Evolutionary conservation across 2,797 vertebrate species (phyloP), one percentile per base, ranked within the genome.

Genomic region (Syndactyla subalaris): DNA sequence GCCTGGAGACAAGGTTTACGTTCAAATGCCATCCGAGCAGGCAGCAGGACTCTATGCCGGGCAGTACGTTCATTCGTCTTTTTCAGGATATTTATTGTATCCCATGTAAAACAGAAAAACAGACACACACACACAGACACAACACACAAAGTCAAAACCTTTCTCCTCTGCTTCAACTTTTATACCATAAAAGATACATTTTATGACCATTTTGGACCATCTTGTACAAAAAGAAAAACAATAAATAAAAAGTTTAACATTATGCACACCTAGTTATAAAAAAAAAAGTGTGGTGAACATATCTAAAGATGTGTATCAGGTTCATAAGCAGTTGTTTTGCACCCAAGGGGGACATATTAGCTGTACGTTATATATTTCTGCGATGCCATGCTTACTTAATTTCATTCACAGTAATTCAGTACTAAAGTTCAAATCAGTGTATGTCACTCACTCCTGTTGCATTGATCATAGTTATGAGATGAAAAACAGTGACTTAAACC

Each of bases 71-170:
- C 99, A 99, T 93, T 99, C 99, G 0, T 99, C 99, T 58, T 99
- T 99, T 98, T 99, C 99, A 96, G 99, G 99, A 95, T 99, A 99
- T 98, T 98, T 99, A 98, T 98, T 99, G 97, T 99, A 99, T 98
- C 98, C 98, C 54, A 98, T 99, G 98, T 99, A 98, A 98, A 94
- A 85, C 73, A 75, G 71, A 88, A 62, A 14, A 82, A 57, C 88
- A 51, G 2, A 22, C 66, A 81, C 7, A 70, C 78, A 79, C 49
- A 73, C 38, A 82, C 52, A 46, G 43, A 68, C 49, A 83, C 38
- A 49, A 73, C 27, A 87, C 46, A 66, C 51, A 45, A 21, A 81
- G 77, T 73, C 85, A 96, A 96, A 97, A 85, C 79, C 73, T 48
- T 73, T 86, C 89, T 89, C 84, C 86, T 96, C 88, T 67, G 96